phyloP scores from a whole-genome alignment of 2,113 vertebrate species.

The Nannobrachium achirus region DNA sequence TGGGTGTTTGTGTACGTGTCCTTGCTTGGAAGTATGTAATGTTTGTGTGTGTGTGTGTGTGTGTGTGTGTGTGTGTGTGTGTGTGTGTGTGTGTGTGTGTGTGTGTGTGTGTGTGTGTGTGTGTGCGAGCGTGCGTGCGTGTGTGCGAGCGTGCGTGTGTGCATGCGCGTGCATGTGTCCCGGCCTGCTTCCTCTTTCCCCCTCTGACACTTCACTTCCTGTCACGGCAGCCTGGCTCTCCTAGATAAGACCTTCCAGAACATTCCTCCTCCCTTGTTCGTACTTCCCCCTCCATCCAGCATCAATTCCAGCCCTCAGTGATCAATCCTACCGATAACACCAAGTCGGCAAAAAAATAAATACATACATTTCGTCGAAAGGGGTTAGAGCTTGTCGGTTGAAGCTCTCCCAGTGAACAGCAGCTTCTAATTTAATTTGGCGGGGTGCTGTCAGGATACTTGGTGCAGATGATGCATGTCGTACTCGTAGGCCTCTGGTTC shows the following conservation, averaged over 20 bases:
- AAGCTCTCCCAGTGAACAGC: neutral
- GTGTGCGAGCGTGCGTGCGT: constrained; percentile 24
- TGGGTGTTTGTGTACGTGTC: neutral
- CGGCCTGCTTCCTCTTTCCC: constrained; percentile 72
- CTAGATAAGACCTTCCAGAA: constrained; percentile 78
- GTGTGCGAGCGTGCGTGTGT: constrained; percentile 35
- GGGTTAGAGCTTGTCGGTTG: neutral
- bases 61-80: constrained; percentile 26
- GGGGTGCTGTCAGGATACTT: neutral
- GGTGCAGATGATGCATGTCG: neutral
- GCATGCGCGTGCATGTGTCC: constrained; percentile 39
- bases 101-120: neutral
- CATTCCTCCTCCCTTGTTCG: constrained; percentile 68
- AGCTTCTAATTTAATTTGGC: neutral
- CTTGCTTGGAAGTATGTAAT: neutral
- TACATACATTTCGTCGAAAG: constrained; percentile 53
- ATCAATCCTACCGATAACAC: constrained; percentile 70
- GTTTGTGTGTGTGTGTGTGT: neutral
- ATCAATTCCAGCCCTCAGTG: constrained; percentile 58
- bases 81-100: constrained; percentile 13
- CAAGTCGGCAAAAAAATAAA: constrained; percentile 55
- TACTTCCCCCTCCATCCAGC: constrained; percentile 31
- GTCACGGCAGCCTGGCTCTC: constrained; percentile 72
- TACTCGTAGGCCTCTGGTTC: no score
- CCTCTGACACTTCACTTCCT: constrained; percentile 76